phyloP scores from a whole-genome alignment of 1,140 invertebrate genomes.

The Globodera ellingtonae region DNA sequence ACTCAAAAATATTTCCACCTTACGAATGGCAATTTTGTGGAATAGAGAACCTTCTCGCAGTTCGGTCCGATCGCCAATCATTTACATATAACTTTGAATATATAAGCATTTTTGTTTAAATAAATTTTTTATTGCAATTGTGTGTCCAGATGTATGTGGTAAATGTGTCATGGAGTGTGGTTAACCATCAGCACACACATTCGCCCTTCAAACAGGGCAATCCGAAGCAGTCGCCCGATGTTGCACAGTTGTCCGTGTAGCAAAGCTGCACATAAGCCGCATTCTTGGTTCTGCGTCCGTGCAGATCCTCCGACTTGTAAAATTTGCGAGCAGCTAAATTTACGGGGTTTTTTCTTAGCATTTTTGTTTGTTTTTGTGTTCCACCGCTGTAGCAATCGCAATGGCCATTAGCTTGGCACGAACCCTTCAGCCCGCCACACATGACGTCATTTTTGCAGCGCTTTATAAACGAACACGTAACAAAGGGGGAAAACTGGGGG shows the following conservation, averaged over 20 bases:
- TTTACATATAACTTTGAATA: no score
- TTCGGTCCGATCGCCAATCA: not conserved
- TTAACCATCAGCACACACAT: not conserved
- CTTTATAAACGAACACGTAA: not conserved
- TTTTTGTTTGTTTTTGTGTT: not conserved
- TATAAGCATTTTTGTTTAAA: no score
- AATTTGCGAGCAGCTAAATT: not conserved
- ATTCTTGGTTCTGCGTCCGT: not conserved
- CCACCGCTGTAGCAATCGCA: not conserved
- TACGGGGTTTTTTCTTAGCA: not conserved
- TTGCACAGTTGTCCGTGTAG: not conserved
- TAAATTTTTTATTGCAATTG: no score
- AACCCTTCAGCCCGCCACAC: slow-evolving; percentile 6
- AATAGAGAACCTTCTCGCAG: not conserved
- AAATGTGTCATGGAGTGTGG: no score
- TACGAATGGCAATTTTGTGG: not conserved
- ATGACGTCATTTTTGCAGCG: not conserved
- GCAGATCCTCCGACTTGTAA: not conserved
- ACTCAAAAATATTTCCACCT: not conserved
- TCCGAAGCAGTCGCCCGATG: not conserved
- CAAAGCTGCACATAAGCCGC: not conserved
- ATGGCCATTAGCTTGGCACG: not conserved
- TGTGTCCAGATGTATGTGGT: no score
- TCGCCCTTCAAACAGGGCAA: slow-evolving; percentile 1
- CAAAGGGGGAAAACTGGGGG: not conserved